A percentile compares a stretch with the other conserved stretches of the same genome.
Evolutionary conservation across 2,113 vertebrate genomes (phyloP).

Genomic region (Cochlearius cochlearius): DNA sequence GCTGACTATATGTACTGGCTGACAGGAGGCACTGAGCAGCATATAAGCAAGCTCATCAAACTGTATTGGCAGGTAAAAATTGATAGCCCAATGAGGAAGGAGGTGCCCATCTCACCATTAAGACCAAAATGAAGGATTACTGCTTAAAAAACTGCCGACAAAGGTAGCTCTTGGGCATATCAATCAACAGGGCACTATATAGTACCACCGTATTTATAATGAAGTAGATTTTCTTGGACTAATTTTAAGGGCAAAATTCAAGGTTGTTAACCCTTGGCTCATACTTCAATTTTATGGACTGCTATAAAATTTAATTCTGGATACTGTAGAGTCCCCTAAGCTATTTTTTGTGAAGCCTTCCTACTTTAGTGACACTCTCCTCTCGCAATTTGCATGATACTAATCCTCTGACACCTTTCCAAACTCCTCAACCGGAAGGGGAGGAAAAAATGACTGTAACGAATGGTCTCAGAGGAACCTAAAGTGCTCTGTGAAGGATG

Average conservation of each 20-base stretch:
- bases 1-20: conserved; percentile 85
- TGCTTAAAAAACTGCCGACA: conserved; percentile 80
- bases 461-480: conserved; percentile 25
- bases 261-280: conserved; percentile 71
- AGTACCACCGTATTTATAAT: conserved; percentile 71
- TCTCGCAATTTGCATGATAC: conserved; percentile 29
- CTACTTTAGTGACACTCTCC: background rate
- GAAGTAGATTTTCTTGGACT: conserved; percentile 70
- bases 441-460: conserved; percentile 22
- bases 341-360: conserved; percentile 49
- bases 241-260: conserved; percentile 73
- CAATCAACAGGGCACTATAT: conserved; percentile 73
- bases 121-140: conserved; percentile 80
- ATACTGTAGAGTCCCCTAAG: conserved; percentile 43
- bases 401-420: conserved; percentile 44
- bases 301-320: conserved; percentile 65
- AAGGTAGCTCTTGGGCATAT: conserved; percentile 77
- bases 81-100: conserved; percentile 63
- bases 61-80: conserved; percentile 88
- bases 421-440: conserved; percentile 34
- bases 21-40: conserved; percentile 64
- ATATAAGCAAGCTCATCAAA: conserved; percentile 84
- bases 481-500: conserved; percentile 13
- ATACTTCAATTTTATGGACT: conserved; percentile 72
- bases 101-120: conserved; percentile 68